Evolutionary conservation across 2,888 invertebrate species (phyloP), one percentile per base, ranked within the genome.

Genomic region (Melanostoma scalare): DNA sequence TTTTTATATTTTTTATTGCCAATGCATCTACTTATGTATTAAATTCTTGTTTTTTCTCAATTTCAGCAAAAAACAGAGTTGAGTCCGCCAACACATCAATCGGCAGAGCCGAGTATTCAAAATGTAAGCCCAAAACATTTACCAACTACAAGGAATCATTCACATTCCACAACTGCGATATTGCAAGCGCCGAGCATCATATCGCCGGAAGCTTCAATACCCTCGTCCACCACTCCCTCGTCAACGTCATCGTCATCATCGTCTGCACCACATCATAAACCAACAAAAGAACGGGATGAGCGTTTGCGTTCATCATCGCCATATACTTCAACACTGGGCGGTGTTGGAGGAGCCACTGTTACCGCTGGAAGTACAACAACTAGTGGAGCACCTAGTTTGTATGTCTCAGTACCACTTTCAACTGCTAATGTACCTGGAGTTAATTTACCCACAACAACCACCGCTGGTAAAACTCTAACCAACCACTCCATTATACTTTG

Each of bases 351-450:
- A 61, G 67, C 61, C 67, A 63, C 78, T 77, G 68, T 61, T 36
- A 60, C 73, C n/a, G 48, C 48, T 65, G 82, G 74, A 30, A 71
- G 8, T 9, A 56, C 87, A 46, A n/a, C 74, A 56, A 55, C 77
- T 53, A 60, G 75, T 42, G 87, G 89, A n/a, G 91, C 92, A 36
- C 92, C 92, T 40, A 93, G 93, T 89, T 92, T 94, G 86, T 94
- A 94, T 63, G 94, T 94, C 30, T 94, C 94, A 33, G 94, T 94
- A 85, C 94, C 94, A 82, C 89, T 94, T 84, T 92, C 93, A 77
- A 90, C 90, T 61, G 91, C 91, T 69, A 91, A 90, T 89, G 90
- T 91, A 90, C 91, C 91, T 90, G 91, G 91, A 85, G 89, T 91
- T 72, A 91, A 89, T 88, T 87, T 91, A 87, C 91, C 90, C 74